These are phyloP conservation scores for Symphodus melops DNA, from an alignment of 2,113 vertebrate species.

Conservation along the genomic window DNA sequence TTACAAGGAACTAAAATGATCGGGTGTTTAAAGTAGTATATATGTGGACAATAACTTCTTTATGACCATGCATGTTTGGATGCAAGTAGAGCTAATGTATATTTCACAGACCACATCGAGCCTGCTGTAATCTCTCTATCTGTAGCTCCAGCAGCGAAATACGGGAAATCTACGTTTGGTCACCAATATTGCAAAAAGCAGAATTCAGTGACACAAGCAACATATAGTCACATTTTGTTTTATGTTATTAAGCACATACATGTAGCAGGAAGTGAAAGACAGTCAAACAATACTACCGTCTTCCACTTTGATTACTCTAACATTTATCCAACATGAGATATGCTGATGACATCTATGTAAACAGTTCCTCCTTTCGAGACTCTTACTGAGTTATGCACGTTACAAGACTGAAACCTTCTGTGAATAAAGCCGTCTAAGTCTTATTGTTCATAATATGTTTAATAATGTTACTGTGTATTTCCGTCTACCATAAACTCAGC, in stretches of 20 bases:
- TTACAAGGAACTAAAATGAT: not conserved
- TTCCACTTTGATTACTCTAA: slow-evolving; percentile 14
- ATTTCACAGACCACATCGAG: slow-evolving; percentile 1
- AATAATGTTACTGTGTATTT: slow-evolving; percentile 29
- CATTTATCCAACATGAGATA: not conserved
- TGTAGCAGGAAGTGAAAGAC: not conserved
- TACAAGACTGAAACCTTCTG: slow-evolving; percentile 43
- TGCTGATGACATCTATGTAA: slow-evolving; percentile 5
- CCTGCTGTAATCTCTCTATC: slow-evolving; percentile 22
- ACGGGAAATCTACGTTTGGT: not conserved
- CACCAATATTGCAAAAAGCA: not conserved
- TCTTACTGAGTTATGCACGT: slow-evolving; percentile 44
- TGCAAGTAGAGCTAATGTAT: slow-evolving; percentile 7
- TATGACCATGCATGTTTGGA: slow-evolving; percentile 2
- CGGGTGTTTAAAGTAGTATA: not conserved
- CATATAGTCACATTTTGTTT: slow-evolving; percentile 29
- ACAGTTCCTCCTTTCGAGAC: not conserved
- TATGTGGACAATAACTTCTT: not conserved
- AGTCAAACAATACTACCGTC: slow-evolving; percentile 8
- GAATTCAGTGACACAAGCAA: slow-evolving; percentile 39
- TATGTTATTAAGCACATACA: not conserved
- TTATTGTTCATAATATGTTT: slow-evolving; percentile 42
- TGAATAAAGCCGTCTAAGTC: slow-evolving; percentile 41
- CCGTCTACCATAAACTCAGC: slow-evolving; percentile 44
- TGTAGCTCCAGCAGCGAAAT: not conserved